These are phyloP conservation scores for Netelia melanura DNA, from an alignment of 2,888 invertebrate genomes.

Conservation along the genomic window DNA sequence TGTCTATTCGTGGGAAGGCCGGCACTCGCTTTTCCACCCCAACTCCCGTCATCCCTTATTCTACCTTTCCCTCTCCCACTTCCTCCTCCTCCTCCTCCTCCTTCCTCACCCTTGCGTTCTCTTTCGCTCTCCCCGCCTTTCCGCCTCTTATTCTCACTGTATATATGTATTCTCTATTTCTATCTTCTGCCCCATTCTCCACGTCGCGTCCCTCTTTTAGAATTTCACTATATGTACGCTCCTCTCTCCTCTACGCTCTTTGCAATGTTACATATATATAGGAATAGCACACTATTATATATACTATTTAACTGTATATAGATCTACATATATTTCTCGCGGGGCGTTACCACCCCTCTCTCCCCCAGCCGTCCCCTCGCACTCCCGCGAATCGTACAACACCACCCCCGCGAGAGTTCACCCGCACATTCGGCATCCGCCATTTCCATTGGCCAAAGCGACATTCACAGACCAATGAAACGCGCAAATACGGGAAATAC, in stretches of 20 bases:
- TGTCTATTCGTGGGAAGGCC: conserved; percentile 36
- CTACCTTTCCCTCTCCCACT: conserved; percentile 63
- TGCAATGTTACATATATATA: conserved; percentile 56
- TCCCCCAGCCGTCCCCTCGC: conserved; percentile 65
- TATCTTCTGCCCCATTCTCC: conserved; percentile 52
- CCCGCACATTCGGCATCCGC: conserved; percentile 81
- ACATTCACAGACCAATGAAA: conserved; percentile 84
- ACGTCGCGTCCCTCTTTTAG: conserved; percentile 52
- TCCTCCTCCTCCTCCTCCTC: conserved; percentile 48
- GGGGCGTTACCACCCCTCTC: conserved; percentile 81
- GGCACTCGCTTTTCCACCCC: conserved; percentile 59
- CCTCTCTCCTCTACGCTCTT: conserved; percentile 38
- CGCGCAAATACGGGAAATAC: conserved; percentile 80
- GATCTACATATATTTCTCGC: conserved; percentile 54
- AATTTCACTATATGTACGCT: conserved; percentile 27
- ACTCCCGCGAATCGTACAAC: conserved; percentile 60
- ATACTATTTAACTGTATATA: conserved; percentile 4
- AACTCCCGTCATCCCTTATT: conserved; percentile 69
- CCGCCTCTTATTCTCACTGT: conserved; percentile 49
- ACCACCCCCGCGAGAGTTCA: conserved; percentile 71
- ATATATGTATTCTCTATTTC: conserved; percentile 60
- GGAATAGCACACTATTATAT: not conserved
- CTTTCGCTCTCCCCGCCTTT: conserved; percentile 67
- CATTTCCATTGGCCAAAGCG: conserved; percentile 83
- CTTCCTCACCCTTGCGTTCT: conserved; percentile 74